phyloP scores from a whole-genome alignment of 2,797 vertebrate species.

The Natrix natrix region DNA sequence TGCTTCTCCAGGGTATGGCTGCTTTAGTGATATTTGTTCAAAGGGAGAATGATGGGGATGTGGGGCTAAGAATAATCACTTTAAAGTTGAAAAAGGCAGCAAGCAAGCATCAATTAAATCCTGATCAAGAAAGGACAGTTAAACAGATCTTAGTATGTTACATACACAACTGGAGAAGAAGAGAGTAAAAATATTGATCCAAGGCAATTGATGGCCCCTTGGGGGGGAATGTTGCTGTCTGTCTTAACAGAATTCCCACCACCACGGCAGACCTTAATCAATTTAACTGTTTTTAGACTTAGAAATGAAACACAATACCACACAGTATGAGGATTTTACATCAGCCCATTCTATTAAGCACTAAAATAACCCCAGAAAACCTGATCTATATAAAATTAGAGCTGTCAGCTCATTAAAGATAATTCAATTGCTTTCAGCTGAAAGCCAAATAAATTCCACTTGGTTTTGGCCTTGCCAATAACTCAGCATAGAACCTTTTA shows the following conservation, averaged over 20 bases:
- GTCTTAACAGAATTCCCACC: not conserved
- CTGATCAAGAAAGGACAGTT: not conserved
- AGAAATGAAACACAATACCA: not conserved
- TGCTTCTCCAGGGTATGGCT: not conserved
- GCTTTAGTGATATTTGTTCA: not conserved
- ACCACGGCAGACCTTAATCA: not conserved
- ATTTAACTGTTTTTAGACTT: constrained; percentile 20
- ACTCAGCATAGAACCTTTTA: not conserved
- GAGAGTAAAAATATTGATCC: fast-evolving
- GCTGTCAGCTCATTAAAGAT: not conserved
- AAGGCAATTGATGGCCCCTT: not conserved
- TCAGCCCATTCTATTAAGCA: constrained; percentile 1
- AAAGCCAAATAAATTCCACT: not conserved
- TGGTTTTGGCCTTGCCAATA: not conserved
- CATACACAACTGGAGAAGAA: not conserved
- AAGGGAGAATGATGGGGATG: not conserved
- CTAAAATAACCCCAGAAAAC: not conserved
- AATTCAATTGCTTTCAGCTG: not conserved
- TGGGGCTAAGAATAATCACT: not conserved
- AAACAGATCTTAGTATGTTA: not conserved
- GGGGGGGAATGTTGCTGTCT: not conserved
- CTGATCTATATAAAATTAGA: not conserved
- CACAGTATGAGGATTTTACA: constrained; percentile 13
- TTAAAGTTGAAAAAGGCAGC: not conserved
- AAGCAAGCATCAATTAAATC: not conserved